Percentiles rank a stretch among this genome's conserved stretches.
These are phyloP conservation scores for Phataginus tetradactyla DNA, from an alignment of 2,797 vertebrate species.

Conservation along the genomic window DNA sequence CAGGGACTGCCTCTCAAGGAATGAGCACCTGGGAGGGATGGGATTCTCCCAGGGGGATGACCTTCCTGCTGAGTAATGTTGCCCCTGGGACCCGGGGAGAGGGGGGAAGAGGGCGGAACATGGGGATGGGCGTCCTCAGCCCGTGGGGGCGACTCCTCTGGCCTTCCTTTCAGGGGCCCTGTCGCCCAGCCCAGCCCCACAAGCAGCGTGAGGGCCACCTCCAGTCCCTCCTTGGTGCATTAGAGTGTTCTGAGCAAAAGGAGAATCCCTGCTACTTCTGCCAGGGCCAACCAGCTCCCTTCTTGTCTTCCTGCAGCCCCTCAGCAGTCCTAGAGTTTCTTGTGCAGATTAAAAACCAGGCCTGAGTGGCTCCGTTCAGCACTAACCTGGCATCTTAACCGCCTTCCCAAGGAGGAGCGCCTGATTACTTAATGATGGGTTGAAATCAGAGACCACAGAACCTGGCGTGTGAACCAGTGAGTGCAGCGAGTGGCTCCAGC, in stretches of 20 bases:
- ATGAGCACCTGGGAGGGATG: neutral
- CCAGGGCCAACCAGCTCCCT: neutral
- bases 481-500: neutral
- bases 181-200: neutral
- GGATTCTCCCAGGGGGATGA: neutral
- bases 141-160: neutral
- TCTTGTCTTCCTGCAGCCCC: neutral
- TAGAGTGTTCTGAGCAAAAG: neutral
- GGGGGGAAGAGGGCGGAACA: neutral
- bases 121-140: too few relatives aligned
- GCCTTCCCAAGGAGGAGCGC: neutral
- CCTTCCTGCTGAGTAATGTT: neutral
- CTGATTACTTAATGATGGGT: constrained; percentile 18
- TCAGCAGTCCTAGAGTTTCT: constrained; percentile 3
- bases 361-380: neutral
- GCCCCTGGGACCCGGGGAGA: neutral
- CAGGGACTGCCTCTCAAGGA: neutral
- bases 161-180: neutral
- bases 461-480: constrained; percentile 28
- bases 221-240: neutral
- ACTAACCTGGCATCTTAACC: neutral
- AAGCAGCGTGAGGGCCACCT: neutral
- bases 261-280: rapidly evolving
- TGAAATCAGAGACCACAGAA: neutral
- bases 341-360: neutral